Base-by-base conservation (phyloP, 1,140 invertebrate genomes). In the Drosophila elegans region DNA sequence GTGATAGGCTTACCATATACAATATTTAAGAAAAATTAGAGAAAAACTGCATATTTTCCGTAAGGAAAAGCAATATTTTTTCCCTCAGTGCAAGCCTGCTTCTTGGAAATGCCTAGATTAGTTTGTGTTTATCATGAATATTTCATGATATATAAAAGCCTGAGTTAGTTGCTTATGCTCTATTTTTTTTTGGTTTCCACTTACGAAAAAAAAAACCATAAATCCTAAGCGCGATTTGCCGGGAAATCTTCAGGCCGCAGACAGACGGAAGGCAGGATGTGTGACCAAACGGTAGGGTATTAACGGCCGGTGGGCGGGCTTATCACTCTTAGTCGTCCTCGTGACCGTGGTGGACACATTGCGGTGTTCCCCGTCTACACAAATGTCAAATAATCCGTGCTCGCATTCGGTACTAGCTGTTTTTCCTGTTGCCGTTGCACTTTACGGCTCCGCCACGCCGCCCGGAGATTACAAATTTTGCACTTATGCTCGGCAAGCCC, bases 391-490 rank as follows among this genome's bases (percentile, higher is more conserved):
- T 77, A 77, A 77, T 77, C 74, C 74, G 55, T 56, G 41, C 41
- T 53, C 49, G 45, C 51, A 60, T 63, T 42, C 62, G 21, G 56
- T 32, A 41, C 38, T 7, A 32, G 45, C 55, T 71, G 61, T 52
- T 80, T 69, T 69, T 61, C 36, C 46, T 44, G 46, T 68, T 62
- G 29, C 36, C 44, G 39, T 46, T 86, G 69, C 75, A 79, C 68
- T 78, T 82, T 82, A 46, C 66, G 61, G 45, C 48, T 9, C n/a
- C 48, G 48, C 48, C n/a, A 51, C 48, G 48, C 49, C 45, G 48
- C 48, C 51, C 61, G 78, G 83, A 89, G 83, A 88, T 88, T 88
- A 88, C 83, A 88, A 89, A 83, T 88, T 88, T 88, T 89, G 72
- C 84, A 88, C 83, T 88, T 86, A 82, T 82, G 83, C 67, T 44